Percentiles rank a stretch among this genome's conserved stretches.
Conservation (phyloP, 2,888 invertebrate genomes). For the Drosophila gaucha region DNA sequence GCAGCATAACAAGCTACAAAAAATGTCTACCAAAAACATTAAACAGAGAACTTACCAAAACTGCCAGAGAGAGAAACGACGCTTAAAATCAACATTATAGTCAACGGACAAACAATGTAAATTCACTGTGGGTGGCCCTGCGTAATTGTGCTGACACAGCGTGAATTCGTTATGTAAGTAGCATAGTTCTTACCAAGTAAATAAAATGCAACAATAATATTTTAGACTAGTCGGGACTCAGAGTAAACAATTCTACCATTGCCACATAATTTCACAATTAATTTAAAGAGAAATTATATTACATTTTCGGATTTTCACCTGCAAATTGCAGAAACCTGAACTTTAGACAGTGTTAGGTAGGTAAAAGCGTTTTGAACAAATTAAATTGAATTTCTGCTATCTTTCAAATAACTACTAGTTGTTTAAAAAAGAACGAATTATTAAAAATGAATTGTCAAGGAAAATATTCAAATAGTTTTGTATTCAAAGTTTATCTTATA, state of each 20-base stretch:
- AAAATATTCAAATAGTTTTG: too few species aligned
- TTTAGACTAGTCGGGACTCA: background rate
- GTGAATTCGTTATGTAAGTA: slow-evolving; percentile 36
- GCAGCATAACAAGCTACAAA: slow-evolving; percentile 27
- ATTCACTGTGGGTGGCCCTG: slow-evolving; percentile 16
- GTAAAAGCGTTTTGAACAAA: too few species aligned
- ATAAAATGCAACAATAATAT: slow-evolving; percentile 40
- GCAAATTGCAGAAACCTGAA: slow-evolving; percentile 3
- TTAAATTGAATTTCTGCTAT: too few species aligned
- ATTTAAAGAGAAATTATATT: slow-evolving; percentile 6
- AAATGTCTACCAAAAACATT: slow-evolving; percentile 55
- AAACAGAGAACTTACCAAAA: slow-evolving; percentile 48
- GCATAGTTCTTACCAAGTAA: slow-evolving; percentile 26
- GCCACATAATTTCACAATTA: slow-evolving; percentile 5
- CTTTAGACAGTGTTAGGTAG: too few species aligned
- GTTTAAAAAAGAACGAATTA: too few species aligned
- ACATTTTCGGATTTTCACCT: slow-evolving; percentile 3
- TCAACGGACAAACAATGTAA: slow-evolving; percentile 46
- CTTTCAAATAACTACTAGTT: too few species aligned
- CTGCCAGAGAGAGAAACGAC: slow-evolving; percentile 8
- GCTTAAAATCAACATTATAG: slow-evolving; percentile 56
- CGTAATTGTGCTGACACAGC: slow-evolving; percentile 44
- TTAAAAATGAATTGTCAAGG: too few species aligned
- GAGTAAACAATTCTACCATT: background rate
- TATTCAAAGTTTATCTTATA: too few species aligned